Percentiles rank a stretch among this genome's conserved stretches.
Conservation (phyloP, 2,888 invertebrate species). For the Phragmatobia fuliginosa region DNA sequence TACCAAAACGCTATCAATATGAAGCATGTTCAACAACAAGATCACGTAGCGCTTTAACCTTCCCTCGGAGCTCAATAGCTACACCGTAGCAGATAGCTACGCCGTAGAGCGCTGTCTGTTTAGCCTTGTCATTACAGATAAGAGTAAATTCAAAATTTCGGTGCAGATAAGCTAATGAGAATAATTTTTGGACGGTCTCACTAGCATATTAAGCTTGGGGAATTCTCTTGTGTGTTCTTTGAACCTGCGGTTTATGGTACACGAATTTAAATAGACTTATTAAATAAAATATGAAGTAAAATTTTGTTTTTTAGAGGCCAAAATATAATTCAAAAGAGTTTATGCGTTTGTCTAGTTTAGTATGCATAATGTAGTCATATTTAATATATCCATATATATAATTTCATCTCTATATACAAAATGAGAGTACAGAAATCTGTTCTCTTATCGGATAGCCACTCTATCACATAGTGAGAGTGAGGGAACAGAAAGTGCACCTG, state of each 20-base stretch:
- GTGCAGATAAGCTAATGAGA: conserved; percentile 76
- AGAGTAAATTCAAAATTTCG: conserved; percentile 70
- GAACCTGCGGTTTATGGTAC: conserved; percentile 1
- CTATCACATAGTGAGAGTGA: no score
- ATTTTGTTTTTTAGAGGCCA: neutral
- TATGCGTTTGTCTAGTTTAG: neutral
- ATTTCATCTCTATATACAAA: no score
- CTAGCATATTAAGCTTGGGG: conserved; percentile 63
- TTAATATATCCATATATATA: no score
- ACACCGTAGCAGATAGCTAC: conserved; percentile 36
- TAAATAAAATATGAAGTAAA: neutral
- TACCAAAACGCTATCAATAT: conserved; percentile 44
- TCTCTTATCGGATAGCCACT: no score
- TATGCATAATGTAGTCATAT: no score
- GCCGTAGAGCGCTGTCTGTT: conserved; percentile 61
- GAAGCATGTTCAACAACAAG: conserved; percentile 56
- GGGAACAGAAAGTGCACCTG: no score
- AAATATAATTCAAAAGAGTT: neutral
- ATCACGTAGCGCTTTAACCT: conserved; percentile 68
- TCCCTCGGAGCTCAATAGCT: conserved; percentile 56
- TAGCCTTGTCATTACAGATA: conserved; percentile 69
- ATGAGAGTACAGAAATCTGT: no score
- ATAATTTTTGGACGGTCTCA: conserved; percentile 67
- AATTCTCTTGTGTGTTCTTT: conserved; percentile 24
- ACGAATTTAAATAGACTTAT: conserved; percentile 6